Conservation (phyloP, 2,888 invertebrate genomes). For the Cryptocephalus primarius region DNA sequence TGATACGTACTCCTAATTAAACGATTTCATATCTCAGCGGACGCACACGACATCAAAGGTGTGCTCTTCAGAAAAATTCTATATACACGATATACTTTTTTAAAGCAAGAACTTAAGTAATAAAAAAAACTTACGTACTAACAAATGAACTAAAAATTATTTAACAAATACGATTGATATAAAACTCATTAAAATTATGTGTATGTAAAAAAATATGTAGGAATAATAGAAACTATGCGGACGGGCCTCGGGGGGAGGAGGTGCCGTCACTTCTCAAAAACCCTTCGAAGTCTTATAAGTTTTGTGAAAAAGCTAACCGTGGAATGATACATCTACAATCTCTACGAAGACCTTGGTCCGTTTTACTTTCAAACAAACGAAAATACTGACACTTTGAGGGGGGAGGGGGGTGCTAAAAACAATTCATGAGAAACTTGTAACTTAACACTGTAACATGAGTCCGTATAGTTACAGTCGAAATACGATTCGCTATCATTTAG, state of each 20-base stretch:
- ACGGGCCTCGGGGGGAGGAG: too few species aligned
- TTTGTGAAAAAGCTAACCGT: slow-evolving; percentile 31
- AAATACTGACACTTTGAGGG: slow-evolving; percentile 33
- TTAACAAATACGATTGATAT: slow-evolving; percentile 38
- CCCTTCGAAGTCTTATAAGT: slow-evolving; percentile 29
- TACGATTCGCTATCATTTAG: too few species aligned
- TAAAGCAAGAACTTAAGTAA: slow-evolving; percentile 33
- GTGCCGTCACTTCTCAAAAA: too few species aligned
- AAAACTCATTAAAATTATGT: slow-evolving; percentile 33
- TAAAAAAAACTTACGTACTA: slow-evolving; percentile 23
- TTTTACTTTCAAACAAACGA: slow-evolving; percentile 18
- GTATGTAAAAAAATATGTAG: slow-evolving; percentile 38
- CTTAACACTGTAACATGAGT: too few species aligned
- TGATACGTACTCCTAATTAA: slow-evolving; percentile 21
- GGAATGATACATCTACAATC: slow-evolving; percentile 35
- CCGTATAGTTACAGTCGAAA: slow-evolving; percentile 11
- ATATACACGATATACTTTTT: slow-evolving; percentile 29
- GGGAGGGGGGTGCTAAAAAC: slow-evolving; percentile 14
- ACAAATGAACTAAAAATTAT: slow-evolving; percentile 34
- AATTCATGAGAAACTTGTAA: slow-evolving; percentile 7
- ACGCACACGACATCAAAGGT: slow-evolving; percentile 32
- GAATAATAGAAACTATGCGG: slow-evolving; percentile 34
- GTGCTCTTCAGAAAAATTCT: slow-evolving; percentile 30
- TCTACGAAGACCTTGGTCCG: slow-evolving; percentile 32
- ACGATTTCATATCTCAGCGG: slow-evolving; percentile 26